phyloP scores from a whole-genome alignment of 1,140 invertebrate species.

The Diabrotica virgifera region DNA sequence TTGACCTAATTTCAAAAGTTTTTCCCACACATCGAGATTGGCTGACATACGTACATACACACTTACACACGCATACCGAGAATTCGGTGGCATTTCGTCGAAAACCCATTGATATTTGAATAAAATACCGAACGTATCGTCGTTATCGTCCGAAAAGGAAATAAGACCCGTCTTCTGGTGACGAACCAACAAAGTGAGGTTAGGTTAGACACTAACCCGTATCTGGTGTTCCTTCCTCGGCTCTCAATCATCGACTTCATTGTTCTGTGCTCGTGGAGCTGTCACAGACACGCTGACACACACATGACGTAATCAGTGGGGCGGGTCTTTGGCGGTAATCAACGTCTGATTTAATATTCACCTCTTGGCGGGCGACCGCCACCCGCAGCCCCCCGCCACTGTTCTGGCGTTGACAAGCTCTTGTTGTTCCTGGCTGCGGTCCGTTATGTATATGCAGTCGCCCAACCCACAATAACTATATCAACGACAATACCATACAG shows the following conservation, averaged over 20 bases:
- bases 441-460: constrained; percentile 37
- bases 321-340: constrained; percentile 41
- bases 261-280: constrained; percentile 36
- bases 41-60: no score
- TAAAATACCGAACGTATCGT: background rate
- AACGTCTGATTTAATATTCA: constrained; percentile 48
- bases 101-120: background rate
- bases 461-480: constrained; percentile 31
- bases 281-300: constrained; percentile 40
- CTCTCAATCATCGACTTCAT: constrained; percentile 41
- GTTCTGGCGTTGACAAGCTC: constrained; percentile 42
- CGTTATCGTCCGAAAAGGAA: background rate
- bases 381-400: constrained; percentile 30
- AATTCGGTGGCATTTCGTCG: no score
- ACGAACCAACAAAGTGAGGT: constrained; percentile 12
- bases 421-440: constrained; percentile 33
- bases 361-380: constrained; percentile 33
- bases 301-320: constrained; percentile 46
- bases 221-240: constrained; percentile 24
- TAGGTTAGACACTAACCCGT: constrained; percentile 22
- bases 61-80: no score
- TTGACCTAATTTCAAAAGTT: no score
- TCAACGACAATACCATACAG: constrained; percentile 10
- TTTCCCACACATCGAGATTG: no score
- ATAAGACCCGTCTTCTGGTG: background rate